Percentiles rank a stretch among this genome's conserved stretches.
Conservation (phyloP, 2,113 vertebrate genomes). For the Thinocorus orbignyianus region DNA sequence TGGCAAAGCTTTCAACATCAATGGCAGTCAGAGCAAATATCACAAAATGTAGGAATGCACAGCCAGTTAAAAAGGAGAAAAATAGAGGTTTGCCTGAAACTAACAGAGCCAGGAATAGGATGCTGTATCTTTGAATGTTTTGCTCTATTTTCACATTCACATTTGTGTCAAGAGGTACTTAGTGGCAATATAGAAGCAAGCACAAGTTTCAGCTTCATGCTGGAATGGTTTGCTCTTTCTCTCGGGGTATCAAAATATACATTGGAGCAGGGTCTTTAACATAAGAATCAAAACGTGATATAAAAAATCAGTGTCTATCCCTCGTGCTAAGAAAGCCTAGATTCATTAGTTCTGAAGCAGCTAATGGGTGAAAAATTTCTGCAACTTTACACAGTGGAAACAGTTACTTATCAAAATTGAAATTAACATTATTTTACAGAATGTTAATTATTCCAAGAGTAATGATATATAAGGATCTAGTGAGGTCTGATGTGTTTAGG, state of each 20-base stretch:
- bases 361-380: not conserved
- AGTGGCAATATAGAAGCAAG: not conserved
- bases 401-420: not conserved
- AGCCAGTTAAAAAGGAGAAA: not conserved
- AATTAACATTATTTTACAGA: not conserved
- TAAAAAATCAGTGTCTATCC: not conserved
- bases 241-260: not conserved
- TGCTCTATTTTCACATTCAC: not conserved
- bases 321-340: not conserved
- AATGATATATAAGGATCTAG: not conserved
- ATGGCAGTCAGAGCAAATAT: conserved; percentile 3
- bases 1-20: conserved; percentile 33
- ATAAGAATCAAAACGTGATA: not conserved
- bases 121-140: not conserved
- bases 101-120: not conserved
- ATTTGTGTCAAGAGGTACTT: not conserved
- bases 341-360: not conserved
- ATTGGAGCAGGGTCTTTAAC: not conserved
- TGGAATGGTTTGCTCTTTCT: not conserved
- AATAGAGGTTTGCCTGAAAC: not conserved
- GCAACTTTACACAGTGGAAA: not conserved
- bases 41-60: not conserved
- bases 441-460: not conserved
- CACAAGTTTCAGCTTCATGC: not conserved
- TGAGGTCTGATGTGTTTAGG: not conserved